These are phyloP conservation scores for Brachymystax lenok DNA, from an alignment of 2,797 vertebrate genomes.

Conservation along the genomic window DNA sequence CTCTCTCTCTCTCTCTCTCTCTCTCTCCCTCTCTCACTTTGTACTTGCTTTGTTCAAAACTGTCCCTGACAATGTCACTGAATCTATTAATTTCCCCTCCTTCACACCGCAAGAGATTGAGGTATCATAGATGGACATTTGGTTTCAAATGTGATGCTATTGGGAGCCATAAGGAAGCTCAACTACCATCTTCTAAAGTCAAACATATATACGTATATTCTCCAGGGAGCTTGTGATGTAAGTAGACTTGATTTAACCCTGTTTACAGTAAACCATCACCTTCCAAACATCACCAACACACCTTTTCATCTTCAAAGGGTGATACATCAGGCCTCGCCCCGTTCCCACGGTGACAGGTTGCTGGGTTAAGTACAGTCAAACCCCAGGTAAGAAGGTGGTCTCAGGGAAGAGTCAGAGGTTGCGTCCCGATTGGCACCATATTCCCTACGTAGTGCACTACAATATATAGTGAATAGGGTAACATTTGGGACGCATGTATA, in stretches of 20 bases:
- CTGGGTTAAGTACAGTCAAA: slow-evolving; percentile 20
- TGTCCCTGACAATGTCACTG: slow-evolving; percentile 19
- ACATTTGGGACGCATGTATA: too few relatives aligned
- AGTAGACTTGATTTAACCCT: slow-evolving; percentile 16
- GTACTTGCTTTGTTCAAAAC: not conserved
- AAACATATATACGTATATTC: not conserved
- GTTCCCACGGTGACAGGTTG: slow-evolving; percentile 11
- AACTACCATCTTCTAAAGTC: not conserved
- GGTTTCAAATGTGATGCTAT: not conserved
- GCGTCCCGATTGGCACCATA: not conserved
- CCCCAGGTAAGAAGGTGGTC: not conserved
- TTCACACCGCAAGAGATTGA: not conserved
- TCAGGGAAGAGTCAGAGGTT: not conserved
- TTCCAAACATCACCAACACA: slow-evolving; percentile 20
- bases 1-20: slow-evolving; percentile 19
- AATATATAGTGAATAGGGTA: not conserved
- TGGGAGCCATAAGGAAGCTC: not conserved
- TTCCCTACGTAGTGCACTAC: not conserved
- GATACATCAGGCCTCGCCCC: slow-evolving; percentile 17
- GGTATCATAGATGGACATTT: not conserved
- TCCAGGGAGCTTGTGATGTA: not conserved
- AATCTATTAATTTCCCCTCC: slow-evolving; percentile 48
- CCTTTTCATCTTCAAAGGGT: not conserved
- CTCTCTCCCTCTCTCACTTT: not conserved
- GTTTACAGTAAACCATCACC: slow-evolving; percentile 25